Conservation (phyloP, 2,888 invertebrate species). For the Cheiracanthium punctorium region DNA sequence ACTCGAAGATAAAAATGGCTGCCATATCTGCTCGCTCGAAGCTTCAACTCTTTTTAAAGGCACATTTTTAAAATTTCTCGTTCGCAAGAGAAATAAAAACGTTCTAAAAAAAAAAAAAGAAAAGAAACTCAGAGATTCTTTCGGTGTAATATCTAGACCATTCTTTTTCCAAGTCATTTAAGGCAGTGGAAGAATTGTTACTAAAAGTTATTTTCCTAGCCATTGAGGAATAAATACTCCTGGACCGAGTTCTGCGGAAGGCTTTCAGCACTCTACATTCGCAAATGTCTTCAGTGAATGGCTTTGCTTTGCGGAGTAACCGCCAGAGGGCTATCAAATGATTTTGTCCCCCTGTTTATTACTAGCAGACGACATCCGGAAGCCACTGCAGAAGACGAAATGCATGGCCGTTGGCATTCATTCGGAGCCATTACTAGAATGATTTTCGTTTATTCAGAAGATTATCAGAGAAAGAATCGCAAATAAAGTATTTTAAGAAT, state of each 20-base stretch:
- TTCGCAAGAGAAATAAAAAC: background rate
- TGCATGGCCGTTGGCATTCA: background rate
- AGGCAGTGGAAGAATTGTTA: background rate
- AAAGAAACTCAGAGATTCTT: background rate
- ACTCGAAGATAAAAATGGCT: no score
- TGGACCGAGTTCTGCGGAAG: background rate
- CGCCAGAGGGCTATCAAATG: constrained; percentile 53
- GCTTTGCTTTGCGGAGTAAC: constrained; percentile 24
- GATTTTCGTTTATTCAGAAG: background rate
- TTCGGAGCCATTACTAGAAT: background rate
- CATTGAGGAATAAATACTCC: background rate
- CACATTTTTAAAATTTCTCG: background rate
- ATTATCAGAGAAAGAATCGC: background rate
- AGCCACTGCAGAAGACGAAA: background rate
- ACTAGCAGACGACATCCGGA: constrained; percentile 1
- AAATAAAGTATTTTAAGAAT: background rate
- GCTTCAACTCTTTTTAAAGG: no score
- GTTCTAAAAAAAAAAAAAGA: background rate
- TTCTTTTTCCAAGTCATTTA: background rate
- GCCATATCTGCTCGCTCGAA: no score
- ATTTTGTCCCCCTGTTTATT: constrained; percentile 46
- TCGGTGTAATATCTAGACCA: background rate
- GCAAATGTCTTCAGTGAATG: constrained; percentile 40
- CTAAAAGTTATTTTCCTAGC: background rate
- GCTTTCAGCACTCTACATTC: background rate